These are phyloP conservation scores for Pogonocherus hispidulus DNA, from an alignment of 2,888 invertebrate species.

Conservation along the genomic window DNA sequence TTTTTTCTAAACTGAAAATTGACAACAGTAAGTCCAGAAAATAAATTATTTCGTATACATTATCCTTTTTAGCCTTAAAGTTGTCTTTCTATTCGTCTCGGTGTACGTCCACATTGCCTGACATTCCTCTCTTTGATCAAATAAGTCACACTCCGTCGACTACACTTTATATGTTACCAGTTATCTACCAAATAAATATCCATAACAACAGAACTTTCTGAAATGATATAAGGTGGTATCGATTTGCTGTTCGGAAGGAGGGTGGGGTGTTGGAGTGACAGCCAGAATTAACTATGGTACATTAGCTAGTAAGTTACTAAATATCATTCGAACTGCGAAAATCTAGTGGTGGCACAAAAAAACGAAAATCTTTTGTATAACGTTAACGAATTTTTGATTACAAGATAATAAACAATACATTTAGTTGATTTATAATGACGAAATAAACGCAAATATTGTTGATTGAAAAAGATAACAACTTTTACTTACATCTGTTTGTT, in stretches of 20 bases:
- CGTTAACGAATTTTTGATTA: no score
- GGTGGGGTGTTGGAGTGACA: not conserved
- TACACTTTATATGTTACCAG: conserved; percentile 47
- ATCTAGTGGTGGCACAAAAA: no score
- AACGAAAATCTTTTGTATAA: no score
- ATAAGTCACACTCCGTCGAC: conserved; percentile 49
- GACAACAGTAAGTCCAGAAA: no score
- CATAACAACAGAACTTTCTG: conserved; percentile 43
- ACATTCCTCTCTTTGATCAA: conserved; percentile 54
- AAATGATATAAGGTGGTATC: conserved; percentile 35
- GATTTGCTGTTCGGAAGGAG: conserved; percentile 26
- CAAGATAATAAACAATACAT: no score
- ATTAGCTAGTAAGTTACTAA: not conserved
- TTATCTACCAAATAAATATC: conserved; percentile 46
- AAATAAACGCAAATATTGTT: no score
- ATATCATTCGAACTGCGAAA: no score
- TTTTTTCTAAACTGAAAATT: no score
- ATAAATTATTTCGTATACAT: no score
- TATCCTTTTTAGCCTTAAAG: not conserved
- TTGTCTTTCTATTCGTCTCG: not conserved
- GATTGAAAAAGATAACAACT: no score
- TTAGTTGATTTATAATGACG: no score
- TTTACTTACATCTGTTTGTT: no score
- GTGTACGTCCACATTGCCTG: conserved; percentile 41
- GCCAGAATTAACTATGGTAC: not conserved